Evolutionary conservation across 2,888 invertebrate species (phyloP).

Genomic region (Drosophila paranaensis): DNA sequence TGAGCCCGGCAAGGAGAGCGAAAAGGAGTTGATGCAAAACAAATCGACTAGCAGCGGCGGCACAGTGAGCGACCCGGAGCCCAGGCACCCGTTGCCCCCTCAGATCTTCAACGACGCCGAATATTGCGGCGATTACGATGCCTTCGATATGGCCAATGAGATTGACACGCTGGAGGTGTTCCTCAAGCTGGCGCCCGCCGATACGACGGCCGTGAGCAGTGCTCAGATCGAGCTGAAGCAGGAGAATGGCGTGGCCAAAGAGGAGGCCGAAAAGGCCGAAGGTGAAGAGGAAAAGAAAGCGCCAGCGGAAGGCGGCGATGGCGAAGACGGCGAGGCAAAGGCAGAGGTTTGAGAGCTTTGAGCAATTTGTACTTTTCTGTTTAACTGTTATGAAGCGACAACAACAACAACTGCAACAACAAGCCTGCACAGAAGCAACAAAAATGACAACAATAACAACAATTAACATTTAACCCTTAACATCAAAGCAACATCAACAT

Average conservation of each 20-base stretch:
- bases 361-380: slow-evolving; percentile 72
- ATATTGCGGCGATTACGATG: slow-evolving; percentile 96
- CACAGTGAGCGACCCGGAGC: slow-evolving; percentile 90
- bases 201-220: slow-evolving; percentile 84
- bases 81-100: slow-evolving; percentile 94
- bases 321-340: slow-evolving; percentile 53
- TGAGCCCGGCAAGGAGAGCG: slow-evolving; percentile 94
- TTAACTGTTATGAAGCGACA: slow-evolving; percentile 65
- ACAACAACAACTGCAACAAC: slow-evolving; percentile 46
- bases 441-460: slow-evolving; percentile 55
- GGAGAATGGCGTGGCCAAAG: slow-evolving; percentile 79
- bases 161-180: slow-evolving; percentile 95
- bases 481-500: slow-evolving; percentile 23
- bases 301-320: slow-evolving; percentile 44
- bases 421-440: slow-evolving; percentile 61
- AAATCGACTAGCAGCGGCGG: slow-evolving; percentile 91
- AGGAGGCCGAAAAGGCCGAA: slow-evolving; percentile 37
- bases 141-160: slow-evolving; percentile 96
- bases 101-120: slow-evolving; percentile 97
- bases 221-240: slow-evolving; percentile 85
- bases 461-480: slow-evolving; percentile 46
- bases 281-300: slow-evolving; percentile 49
- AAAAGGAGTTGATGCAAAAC: slow-evolving; percentile 96
- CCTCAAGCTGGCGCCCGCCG: slow-evolving; percentile 89
- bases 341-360: slow-evolving; percentile 69